Percentiles rank a stretch among this genome's conserved stretches.
These are phyloP conservation scores for Dryas iulia DNA, from an alignment of 1,140 invertebrate genomes.

Conservation along the genomic window DNA sequence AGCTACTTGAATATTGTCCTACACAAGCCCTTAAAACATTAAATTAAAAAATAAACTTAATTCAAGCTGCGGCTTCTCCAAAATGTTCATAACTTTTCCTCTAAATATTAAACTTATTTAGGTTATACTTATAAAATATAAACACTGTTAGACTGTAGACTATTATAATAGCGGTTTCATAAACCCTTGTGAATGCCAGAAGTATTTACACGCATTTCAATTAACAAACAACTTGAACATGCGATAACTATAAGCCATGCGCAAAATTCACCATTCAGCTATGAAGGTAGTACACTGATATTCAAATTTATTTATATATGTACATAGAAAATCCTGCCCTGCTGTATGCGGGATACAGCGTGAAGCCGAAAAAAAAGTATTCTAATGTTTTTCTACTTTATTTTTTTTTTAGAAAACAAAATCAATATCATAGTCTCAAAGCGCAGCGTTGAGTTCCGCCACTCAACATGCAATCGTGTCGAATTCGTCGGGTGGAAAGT, in stretches of 20 bases:
- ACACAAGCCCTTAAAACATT: too few species aligned
- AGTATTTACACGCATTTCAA: conserved; percentile 70
- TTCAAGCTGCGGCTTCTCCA: neutral
- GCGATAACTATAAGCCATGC: conserved; percentile 44
- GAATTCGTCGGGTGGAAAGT: too few species aligned
- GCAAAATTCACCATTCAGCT: conserved; percentile 37
- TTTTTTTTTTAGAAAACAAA: too few species aligned
- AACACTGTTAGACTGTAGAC: conserved; percentile 1
- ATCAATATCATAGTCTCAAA: too few species aligned
- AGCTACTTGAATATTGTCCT: too few species aligned
- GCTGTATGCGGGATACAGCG: too few species aligned
- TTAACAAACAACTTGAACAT: conserved; percentile 60
- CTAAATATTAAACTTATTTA: neutral
- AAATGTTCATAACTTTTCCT: neutral
- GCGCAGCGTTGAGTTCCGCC: too few species aligned
- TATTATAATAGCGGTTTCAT: conserved; percentile 39
- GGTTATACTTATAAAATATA: neutral
- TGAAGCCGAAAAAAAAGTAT: too few species aligned
- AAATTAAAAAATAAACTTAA: too few species aligned
- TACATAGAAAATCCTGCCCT: too few species aligned
- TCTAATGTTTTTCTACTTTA: too few species aligned
- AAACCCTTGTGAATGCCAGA: conserved; percentile 47
- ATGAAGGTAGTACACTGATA: conserved; percentile 29
- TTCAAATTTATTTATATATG: neutral
- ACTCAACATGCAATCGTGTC: too few species aligned